Evolutionary conservation across 2,797 vertebrate species (phyloP), one percentile per base, ranked within the genome.

Genomic region (Steatocranus sp.): DNA sequence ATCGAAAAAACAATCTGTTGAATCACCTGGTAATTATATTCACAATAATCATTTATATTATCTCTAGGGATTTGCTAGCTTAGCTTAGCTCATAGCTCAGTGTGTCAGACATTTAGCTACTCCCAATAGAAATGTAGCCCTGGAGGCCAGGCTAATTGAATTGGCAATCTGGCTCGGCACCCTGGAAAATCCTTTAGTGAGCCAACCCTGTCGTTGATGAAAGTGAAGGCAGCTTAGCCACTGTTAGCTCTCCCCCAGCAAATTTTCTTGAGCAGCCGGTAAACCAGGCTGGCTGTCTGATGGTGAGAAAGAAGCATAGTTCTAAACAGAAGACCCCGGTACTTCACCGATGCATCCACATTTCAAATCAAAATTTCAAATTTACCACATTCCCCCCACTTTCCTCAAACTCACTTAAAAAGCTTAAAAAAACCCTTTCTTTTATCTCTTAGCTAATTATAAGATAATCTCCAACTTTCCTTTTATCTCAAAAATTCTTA

Each of bases 341-440:
- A 34, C 9, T 58, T 58, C 30, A 12, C 53, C 1, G 18, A 61
- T 6, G 5, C 56, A 3, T n/a, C 17, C 30, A 5, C 30, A 61
- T 61, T 61, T 61, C 18, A 34, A 34, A 61, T 61, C 1, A 0
- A 32, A 56, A 56, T 2, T 56, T 56, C 5, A 56, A 10, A 32
- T 32, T 32, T 3, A 58, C 54, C 17, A 58, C 54, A 58, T 15
- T 3, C 9, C 3, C 9, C 17, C 54, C 17, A 58, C 54, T 34
- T 11, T 58, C 30, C 30, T 58, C 54, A 34, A 30, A 58, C 2
- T 58, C 9, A 56, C 8, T 54, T 54, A 9, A 54, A 54, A 53
- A 15, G 2, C 18, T 51, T 1, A 12, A 4, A 23, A 4, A 11
- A 1, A 1, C 0, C 0, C 6, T 25, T 5, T 27, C 1, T 54